Evolutionary conservation across 2,888 invertebrate species (phyloP), one percentile per base, ranked within the genome.

Genomic region (Callimorpha dominula): DNA sequence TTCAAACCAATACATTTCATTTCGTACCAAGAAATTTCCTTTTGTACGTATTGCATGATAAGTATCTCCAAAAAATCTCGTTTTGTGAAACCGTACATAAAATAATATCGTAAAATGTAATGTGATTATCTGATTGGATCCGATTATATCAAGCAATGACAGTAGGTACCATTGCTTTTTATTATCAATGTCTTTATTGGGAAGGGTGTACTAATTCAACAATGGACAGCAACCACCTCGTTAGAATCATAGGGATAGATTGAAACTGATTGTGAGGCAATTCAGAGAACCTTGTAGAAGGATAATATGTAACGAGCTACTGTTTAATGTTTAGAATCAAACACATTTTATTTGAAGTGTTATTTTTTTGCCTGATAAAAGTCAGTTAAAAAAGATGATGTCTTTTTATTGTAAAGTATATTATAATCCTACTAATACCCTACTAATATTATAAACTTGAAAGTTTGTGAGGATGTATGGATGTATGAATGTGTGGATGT

Each of bases 71-170:
- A 78, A 82, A 81, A 79, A 73, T 72, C 69, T 79, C 74, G 79
- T 82, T 82, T 74, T 69, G 64, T 70, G 74, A 77, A 74, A 75
- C 70, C 79, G 74, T 78, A 78, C 81, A 81, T 82, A 81, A 82
- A 81, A 83, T 78, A 81, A 81, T 80, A 78, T 76, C 80, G 78
- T 81, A 81, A 83, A 83, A 83, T 68, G 72, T 76, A 78, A 83
- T 77, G 78, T 73, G 75, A 81, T 83, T 78, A 83, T 80, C 79
- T 81, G 81, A 83, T 83, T 82, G 80, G 78, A 78, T 75, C 62
- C 76, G 80, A 82, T 83, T 78, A 83, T 79, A 79, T 78, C 74
- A 71, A 42, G 71, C 81, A 78, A 81, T 83, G 79, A 82, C 76
- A 31, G 31, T 31, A 31, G 72, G 72, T 78, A 79, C 70, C 79